Conservation (phyloP, 2,797 vertebrate genomes). For the Myiotriccus ornatus region DNA sequence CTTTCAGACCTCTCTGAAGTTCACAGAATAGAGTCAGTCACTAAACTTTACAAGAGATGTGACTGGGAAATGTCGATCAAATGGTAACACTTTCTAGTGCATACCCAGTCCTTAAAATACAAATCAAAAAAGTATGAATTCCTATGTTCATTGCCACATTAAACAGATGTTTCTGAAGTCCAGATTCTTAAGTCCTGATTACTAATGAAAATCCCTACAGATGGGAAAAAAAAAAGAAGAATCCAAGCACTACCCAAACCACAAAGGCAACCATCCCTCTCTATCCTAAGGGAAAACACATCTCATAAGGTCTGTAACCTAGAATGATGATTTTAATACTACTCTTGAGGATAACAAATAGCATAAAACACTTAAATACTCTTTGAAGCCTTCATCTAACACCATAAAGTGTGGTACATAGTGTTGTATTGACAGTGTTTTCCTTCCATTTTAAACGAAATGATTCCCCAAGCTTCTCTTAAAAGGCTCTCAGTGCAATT, state of each 20-base stretch:
- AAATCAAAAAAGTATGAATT: background rate
- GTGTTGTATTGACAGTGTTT: background rate
- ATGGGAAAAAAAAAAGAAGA: background rate
- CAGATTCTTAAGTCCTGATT: background rate
- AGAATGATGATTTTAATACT: background rate
- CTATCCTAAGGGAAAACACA: background rate
- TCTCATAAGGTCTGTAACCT: background rate
- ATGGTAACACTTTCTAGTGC: background rate
- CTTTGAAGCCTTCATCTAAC: background rate
- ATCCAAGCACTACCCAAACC: background rate
- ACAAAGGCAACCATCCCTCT: background rate
- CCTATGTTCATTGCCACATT: background rate
- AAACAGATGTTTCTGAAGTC: background rate
- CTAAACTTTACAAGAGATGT: background rate
- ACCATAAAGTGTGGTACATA: background rate
- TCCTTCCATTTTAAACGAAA: slow-evolving; percentile 7
- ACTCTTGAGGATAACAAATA: background rate
- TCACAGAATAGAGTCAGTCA: background rate
- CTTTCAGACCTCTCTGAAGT: background rate
- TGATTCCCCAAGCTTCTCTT: background rate
- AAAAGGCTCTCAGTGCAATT: background rate
- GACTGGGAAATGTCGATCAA: background rate
- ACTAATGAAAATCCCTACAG: background rate
- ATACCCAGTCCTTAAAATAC: background rate
- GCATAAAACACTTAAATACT: background rate